Base-by-base conservation (phyloP, 2,888 invertebrate species). In the Micoletzkya japonica region DNA sequence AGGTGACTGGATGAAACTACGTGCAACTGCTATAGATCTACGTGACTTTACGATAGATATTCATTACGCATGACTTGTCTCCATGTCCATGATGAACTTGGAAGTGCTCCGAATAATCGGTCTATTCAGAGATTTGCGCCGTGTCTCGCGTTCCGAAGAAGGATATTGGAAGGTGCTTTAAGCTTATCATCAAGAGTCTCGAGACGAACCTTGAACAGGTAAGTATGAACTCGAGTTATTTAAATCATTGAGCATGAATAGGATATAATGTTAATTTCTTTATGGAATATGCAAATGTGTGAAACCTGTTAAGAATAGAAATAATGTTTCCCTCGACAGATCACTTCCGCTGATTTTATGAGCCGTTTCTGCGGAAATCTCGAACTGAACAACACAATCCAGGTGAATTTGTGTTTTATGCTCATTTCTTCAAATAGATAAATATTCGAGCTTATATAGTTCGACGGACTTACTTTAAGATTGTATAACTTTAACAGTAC, bases 281-380 rank as follows among this genome's bases (percentile, higher is more conserved):
- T 14, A 14, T 52, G n/a, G 6, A n/a, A n/a, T 24, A n/a, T 52
- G 14, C 24, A n/a, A 52, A 52, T 52, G 20, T n/a, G 24, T 36
- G 26, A 32, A 36, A 37, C 24, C 28, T n/a, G 10, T 54, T n/a
- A 28, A 28, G 26, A 4, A 7, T n/a, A 4, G 26, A 10, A 54
- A 4, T n/a, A 24, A 24, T 14, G 24, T 24, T 56, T 20, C 24
- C 26, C 26, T 17, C 39, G 37, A 20, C 90, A 95, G 71, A 97
- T 98, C 72, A 98, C 96, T 0, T 97, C 96, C 0, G 95, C 94
- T 0, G 98, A 99, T 86, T 98, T 98, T 86, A 98, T 99, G 89
- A 88, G 89, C 26, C 84, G 89, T 50, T 99, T 99, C 88, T 99
- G 98, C 86, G 93, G 95, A 0, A 97, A 96, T 86, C 89, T 98